phyloP scores from a whole-genome alignment of 2,888 invertebrate genomes.

The Lacanobia oleracea region DNA sequence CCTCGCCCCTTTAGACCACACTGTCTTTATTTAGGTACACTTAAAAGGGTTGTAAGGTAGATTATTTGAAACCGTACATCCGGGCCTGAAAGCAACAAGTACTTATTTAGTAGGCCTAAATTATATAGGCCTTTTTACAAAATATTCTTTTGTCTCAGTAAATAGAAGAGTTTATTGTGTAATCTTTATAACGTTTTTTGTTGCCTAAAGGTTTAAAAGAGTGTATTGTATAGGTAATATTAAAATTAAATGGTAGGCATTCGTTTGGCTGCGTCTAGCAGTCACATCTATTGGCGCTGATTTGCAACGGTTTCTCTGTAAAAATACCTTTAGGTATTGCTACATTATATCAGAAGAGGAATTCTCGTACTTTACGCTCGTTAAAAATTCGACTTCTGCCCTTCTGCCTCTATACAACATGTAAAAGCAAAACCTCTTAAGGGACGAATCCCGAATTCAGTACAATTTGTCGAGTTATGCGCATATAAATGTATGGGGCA shows the following conservation, averaged over 20 bases:
- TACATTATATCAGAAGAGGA: too few relatives aligned
- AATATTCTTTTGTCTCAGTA: constrained; percentile 12
- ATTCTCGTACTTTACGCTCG: too few relatives aligned
- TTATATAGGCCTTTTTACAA: constrained; percentile 1
- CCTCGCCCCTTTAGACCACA: constrained; percentile 65
- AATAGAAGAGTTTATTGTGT: background rate
- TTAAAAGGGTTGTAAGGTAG: constrained; percentile 58
- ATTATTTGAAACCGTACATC: constrained; percentile 37
- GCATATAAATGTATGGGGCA: too few relatives aligned
- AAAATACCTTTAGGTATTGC: background rate
- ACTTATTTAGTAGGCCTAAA: constrained; percentile 15
- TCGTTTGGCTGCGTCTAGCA: background rate
- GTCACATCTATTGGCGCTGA: background rate
- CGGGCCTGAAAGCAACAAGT: constrained; percentile 24
- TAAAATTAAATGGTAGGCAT: background rate
- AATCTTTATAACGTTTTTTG: background rate
- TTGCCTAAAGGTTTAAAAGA: background rate
- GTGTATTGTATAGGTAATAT: background rate
- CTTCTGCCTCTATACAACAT: too few relatives aligned
- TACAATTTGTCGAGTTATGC: too few relatives aligned
- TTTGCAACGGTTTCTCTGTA: background rate
- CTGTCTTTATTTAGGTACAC: constrained; percentile 66
- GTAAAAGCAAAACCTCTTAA: too few relatives aligned
- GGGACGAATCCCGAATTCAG: too few relatives aligned
- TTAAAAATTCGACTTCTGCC: too few relatives aligned